Conservation (phyloP, 2,888 invertebrate species). For the Zaprionus lineosus region DNA sequence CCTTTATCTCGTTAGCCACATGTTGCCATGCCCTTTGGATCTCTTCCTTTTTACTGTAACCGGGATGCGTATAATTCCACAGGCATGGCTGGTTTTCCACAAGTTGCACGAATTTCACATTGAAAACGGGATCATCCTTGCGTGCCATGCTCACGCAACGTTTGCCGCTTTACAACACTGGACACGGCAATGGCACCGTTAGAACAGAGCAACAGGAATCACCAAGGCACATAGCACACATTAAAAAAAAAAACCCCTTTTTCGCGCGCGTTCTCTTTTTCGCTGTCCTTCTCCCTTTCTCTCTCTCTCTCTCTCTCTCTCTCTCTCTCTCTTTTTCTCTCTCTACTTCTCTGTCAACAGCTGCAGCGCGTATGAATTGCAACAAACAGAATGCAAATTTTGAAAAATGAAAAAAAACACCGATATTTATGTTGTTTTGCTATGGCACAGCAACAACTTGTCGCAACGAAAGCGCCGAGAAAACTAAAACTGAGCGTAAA, state of each 20-base stretch:
- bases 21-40: slow-evolving; percentile 80
- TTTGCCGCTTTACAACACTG: slow-evolving; percentile 44
- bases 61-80: slow-evolving; percentile 80
- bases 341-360: slow-evolving; percentile 1
- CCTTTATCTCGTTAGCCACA: slow-evolving; percentile 81
- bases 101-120: slow-evolving; percentile 80
- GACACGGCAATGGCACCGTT: slow-evolving; percentile 17
- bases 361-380: slow-evolving; percentile 9
- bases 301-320: background rate
- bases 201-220: slow-evolving; percentile 30
- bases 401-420: background rate
- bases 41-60: slow-evolving; percentile 80
- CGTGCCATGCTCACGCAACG: slow-evolving; percentile 67
- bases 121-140: slow-evolving; percentile 81
- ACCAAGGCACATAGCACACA: slow-evolving; percentile 9
- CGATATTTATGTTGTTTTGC: background rate
- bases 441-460: slow-evolving; percentile 69
- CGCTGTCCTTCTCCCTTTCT: background rate
- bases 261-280: slow-evolving; percentile 35
- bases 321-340: background rate
- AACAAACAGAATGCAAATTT: too few species aligned
- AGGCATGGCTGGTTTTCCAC: slow-evolving; percentile 79
- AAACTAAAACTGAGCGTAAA: slow-evolving; percentile 77
- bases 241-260: too few species aligned
- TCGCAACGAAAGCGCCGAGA: slow-evolving; percentile 81